Percentiles rank a stretch among this genome's conserved stretches.
Evolutionary conservation across 2,888 invertebrate genomes (phyloP).

Genomic region (Auanema sp.): DNA sequence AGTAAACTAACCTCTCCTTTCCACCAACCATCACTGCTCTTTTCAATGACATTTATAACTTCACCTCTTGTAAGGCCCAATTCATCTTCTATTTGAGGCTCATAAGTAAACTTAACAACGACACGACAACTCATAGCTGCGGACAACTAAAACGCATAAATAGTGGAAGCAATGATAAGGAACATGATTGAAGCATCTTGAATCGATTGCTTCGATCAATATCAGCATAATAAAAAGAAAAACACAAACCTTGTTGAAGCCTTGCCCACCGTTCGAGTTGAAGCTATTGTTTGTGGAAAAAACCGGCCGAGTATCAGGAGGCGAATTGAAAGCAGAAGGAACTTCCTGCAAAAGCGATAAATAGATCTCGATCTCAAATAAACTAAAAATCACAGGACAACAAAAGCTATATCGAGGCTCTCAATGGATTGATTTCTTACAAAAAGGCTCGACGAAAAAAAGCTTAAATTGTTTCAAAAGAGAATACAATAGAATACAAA

Average conservation of each 20-base stretch:
- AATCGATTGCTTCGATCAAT: too few relatives aligned
- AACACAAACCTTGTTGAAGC: too few relatives aligned
- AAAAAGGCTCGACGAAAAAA: not conserved
- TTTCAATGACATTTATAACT: conserved; percentile 89
- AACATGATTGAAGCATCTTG: too few relatives aligned
- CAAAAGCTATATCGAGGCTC: too few relatives aligned
- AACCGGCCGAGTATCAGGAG: conserved; percentile 16
- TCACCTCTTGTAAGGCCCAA: conserved; percentile 91
- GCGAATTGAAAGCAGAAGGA: conserved; percentile 9
- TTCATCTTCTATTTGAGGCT: conserved; percentile 92
- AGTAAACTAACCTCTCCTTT: conserved; percentile 72
- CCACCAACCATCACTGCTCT: conserved; percentile 99
- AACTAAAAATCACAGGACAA: too few relatives aligned
- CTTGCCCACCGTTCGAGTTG: not conserved
- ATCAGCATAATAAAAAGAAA: too few relatives aligned
- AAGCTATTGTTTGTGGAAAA: conserved; percentile 9
- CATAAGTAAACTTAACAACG: conserved; percentile 83
- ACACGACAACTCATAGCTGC: conserved; percentile 67
- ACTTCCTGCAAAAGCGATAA: conserved; percentile 12
- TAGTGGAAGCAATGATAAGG: too few relatives aligned
- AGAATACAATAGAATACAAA: too few relatives aligned
- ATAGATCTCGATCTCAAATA: too few relatives aligned
- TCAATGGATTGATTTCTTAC: too few relatives aligned
- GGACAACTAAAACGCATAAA: too few relatives aligned
- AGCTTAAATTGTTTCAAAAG: not conserved